Base-by-base conservation (phyloP, 1,140 invertebrate species). In the Trichonephila clavipes region DNA sequence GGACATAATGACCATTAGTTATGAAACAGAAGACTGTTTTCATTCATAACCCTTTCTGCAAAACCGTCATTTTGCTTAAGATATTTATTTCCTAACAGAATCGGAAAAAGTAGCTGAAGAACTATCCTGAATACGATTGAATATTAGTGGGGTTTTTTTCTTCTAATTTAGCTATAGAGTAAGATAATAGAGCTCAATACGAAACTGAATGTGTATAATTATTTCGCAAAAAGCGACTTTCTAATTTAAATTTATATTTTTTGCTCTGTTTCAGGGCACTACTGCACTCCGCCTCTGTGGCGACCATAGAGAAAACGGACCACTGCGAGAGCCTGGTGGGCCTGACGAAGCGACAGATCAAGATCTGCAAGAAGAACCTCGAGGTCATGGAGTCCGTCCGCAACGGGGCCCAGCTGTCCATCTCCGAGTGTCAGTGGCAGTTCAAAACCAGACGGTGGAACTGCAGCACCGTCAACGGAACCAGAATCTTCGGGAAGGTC, bases 391-490 rank as follows among this genome's bases (percentile, higher is more conserved):
- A 95, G 77, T 83, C 97, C 34, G 96, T 98, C 61, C 96, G 97
- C 82, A 96, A 96, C 14, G 98, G 98, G 72, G 98, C 98, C 14
- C 97, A 97, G 95, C 96, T 98, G 94, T 98, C 97, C 0, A 97
- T 98, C 94, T 98, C 97, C 95, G 98, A 99, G 96, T 99, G 98
- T 95, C 98, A 98, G 95, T 97, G 98, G 95, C 98, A 99, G 96
- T 98, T 99, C 95, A 96, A 97, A 90, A 97, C 97, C 94, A 97
- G 97, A 95, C 96, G 98, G 95, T 99, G 98, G 98, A 99, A 99
- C 95, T 99, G 98, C 95, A 97, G 97, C 95, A 94, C 94, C 44
- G 94, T 92, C 44, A 94, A 94, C 28, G 85, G 94, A 2, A 95
- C 94, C n/a, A 95, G 64, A 59, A 94, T 92, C 8, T 92, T 93